These are phyloP conservation scores for Eupeodes luniger DNA, from an alignment of 2,888 invertebrate genomes.

Conservation along the genomic window DNA sequence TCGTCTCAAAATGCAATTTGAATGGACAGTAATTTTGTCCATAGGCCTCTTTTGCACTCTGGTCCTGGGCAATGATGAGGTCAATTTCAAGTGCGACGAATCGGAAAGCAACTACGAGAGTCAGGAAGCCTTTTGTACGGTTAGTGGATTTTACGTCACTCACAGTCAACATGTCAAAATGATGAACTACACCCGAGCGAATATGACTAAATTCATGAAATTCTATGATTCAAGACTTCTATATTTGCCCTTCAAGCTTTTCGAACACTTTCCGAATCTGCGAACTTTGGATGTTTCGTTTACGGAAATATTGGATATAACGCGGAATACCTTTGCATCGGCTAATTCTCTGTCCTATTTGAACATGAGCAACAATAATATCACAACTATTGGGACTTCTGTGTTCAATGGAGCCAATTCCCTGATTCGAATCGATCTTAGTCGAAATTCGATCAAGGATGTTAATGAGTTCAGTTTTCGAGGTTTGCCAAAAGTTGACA, in stretches of 20 bases:
- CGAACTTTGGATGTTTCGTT: conserved; percentile 82
- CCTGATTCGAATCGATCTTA: conserved; percentile 81
- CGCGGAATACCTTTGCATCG: conserved; percentile 82
- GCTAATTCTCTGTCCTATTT: conserved; percentile 81
- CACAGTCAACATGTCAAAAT: conserved; percentile 82
- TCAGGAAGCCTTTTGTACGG: conserved; percentile 81
- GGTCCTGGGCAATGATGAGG: conserved; percentile 79
- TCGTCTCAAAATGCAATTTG: conserved; percentile 30
- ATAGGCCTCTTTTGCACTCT: conserved; percentile 33
- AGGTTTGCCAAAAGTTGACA: conserved; percentile 81
- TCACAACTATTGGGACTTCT: conserved; percentile 81
- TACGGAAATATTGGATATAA: conserved; percentile 82
- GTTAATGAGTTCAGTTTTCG: conserved; percentile 82
- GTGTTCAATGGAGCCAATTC: conserved; percentile 82
- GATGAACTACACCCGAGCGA: conserved; percentile 79
- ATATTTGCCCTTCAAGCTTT: conserved; percentile 82
- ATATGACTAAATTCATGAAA: conserved; percentile 83
- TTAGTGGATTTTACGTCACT: conserved; percentile 82
- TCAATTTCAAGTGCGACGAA: conserved; percentile 83
- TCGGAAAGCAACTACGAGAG: conserved; percentile 81
- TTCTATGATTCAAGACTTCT: conserved; percentile 83
- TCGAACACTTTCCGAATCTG: conserved; percentile 81
- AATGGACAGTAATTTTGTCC: conserved; percentile 35
- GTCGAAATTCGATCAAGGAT: conserved; percentile 80
- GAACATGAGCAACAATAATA: conserved; percentile 82